Percentiles rank a stretch among this genome's conserved stretches.
These are phyloP conservation scores for Epiperipatus broadwayi DNA, from an alignment of 2,888 invertebrate species.

Conservation along the genomic window DNA sequence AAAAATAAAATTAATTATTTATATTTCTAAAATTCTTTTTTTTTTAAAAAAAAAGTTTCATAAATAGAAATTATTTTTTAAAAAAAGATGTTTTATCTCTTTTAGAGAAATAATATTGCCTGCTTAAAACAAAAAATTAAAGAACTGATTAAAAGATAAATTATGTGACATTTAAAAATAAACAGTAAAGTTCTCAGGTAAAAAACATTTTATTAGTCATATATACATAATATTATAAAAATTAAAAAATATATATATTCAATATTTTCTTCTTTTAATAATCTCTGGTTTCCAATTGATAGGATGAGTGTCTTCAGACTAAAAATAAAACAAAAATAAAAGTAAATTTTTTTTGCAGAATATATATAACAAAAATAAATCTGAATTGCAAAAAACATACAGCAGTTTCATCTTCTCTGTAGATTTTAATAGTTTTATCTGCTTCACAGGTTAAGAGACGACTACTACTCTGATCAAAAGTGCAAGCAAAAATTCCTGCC, in stretches of 20 bases:
- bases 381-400: constrained; percentile 29
- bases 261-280: constrained; percentile 72
- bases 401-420: constrained; percentile 88
- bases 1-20: too few species aligned
- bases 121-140: too few species aligned
- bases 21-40: too few species aligned
- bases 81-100: too few species aligned
- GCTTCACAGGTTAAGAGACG: constrained; percentile 90
- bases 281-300: constrained; percentile 95
- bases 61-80: too few species aligned
- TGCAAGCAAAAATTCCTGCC: constrained; percentile 87
- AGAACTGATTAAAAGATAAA: too few species aligned
- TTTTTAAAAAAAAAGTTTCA: too few species aligned
- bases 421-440: constrained; percentile 97
- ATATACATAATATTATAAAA: too few species aligned
- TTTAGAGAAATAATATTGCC: too few species aligned
- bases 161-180: too few species aligned
- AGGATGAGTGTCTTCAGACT: constrained; percentile 85
- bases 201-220: too few species aligned
- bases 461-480: constrained; percentile 82
- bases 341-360: constrained; percentile 6
- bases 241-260: constrained; percentile 23
- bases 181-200: too few species aligned
- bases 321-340: constrained; percentile 12
- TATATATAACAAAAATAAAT: constrained; percentile 7